These are phyloP conservation scores for Pelusios castaneus DNA, from an alignment of 2,113 vertebrate genomes.

Conservation along the genomic window DNA sequence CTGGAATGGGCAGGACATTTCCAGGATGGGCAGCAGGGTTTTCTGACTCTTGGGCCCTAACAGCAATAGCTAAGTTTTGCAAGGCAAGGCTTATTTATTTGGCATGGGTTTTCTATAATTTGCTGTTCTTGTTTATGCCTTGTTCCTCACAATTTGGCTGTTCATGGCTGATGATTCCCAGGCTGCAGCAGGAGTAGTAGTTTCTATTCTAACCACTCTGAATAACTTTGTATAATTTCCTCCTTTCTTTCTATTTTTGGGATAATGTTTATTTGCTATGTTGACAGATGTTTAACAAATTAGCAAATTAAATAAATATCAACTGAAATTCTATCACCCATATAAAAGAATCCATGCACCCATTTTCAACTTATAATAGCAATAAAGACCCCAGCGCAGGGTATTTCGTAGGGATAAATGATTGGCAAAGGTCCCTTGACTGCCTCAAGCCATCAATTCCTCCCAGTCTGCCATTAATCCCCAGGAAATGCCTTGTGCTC, in stretches of 20 bases:
- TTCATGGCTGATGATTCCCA: not conserved
- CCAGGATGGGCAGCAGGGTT: not conserved
- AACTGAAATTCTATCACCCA: not conserved
- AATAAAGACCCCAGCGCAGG: not conserved
- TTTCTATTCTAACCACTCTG: not conserved
- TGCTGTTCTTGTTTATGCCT: not conserved
- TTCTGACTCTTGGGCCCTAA: not conserved
- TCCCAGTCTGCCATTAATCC: slow-evolving; percentile 10
- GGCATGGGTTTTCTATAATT: not conserved
- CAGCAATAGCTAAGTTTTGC: too few species aligned
- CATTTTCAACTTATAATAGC: not conserved
- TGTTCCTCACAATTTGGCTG: not conserved
- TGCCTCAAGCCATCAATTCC: slow-evolving; percentile 17
- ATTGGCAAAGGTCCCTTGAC: not conserved
- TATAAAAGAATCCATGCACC: not conserved
- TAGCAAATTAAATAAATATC: not conserved
- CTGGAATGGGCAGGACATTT: not conserved
- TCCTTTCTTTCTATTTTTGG: slow-evolving; percentile 23
- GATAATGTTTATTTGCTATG: slow-evolving; percentile 11
- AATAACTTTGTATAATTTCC: slow-evolving; percentile 25
- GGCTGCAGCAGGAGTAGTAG: slow-evolving; percentile 11
- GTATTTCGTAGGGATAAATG: slow-evolving; percentile 1
- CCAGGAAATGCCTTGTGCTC: not conserved
- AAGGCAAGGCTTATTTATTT: not conserved
- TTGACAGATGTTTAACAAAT: slow-evolving; percentile 10